Evolutionary conservation across 2,888 invertebrate genomes (phyloP).

Genomic region (Nemapogon koenigi): DNA sequence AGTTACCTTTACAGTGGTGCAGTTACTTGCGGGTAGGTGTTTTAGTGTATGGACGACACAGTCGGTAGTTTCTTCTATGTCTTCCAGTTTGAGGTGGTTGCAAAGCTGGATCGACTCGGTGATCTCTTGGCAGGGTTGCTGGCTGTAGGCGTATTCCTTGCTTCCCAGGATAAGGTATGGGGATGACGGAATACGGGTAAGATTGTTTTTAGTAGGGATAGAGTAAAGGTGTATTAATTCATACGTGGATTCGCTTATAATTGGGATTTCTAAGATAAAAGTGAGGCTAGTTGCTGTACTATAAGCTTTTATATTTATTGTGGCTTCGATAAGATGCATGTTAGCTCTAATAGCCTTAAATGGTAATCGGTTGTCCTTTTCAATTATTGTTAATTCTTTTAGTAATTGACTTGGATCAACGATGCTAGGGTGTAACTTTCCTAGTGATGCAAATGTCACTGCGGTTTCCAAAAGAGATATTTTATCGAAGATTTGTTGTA

Average conservation of each 20-base stretch:
- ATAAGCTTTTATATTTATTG: conserved; percentile 4
- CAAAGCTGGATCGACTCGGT: not conserved
- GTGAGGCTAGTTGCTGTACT: not conserved
- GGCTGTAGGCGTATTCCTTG: not conserved
- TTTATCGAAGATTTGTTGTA: conserved; percentile 7
- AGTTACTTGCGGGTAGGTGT: not conserved
- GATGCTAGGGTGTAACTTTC: conserved; percentile 1
- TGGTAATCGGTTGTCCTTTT: not conserved
- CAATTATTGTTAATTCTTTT: not conserved
- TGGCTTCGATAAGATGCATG: not conserved
- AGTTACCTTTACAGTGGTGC: not conserved
- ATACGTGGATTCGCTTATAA: not conserved
- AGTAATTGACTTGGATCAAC: not conserved
- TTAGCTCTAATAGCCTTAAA: conserved; percentile 1
- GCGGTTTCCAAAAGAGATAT: conserved; percentile 1
- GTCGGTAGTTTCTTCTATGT: not conserved
- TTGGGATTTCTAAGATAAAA: conserved; percentile 4
- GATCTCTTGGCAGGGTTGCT: not conserved
- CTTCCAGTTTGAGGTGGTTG: not conserved
- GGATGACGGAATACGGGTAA: conserved; percentile 2
- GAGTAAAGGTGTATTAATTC: conserved; percentile 3
- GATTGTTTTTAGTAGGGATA: not conserved
- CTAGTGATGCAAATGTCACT: not conserved
- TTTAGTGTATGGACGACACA: not conserved
- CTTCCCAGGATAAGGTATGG: conserved; percentile 2